Evolutionary conservation across 2,888 invertebrate genomes (phyloP).

Genomic region (Stenchaetothrips biformis): DNA sequence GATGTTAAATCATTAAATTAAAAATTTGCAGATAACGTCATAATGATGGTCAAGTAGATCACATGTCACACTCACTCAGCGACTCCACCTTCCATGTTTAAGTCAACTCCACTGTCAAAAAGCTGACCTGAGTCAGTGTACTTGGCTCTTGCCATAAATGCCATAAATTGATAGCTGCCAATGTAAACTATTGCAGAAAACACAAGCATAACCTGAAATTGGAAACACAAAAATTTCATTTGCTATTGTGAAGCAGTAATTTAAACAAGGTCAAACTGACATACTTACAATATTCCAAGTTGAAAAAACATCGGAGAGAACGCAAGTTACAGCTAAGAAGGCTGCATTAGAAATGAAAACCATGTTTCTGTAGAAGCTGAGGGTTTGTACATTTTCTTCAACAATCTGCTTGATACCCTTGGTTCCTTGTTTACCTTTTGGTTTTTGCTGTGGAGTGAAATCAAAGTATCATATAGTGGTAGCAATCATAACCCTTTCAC

Average conservation of each 20-base stretch:
- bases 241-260: neutral
- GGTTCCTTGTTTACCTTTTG: constrained; percentile 81
- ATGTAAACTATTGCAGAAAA: constrained; percentile 50
- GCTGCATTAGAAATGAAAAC: constrained; percentile 61
- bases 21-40: neutral
- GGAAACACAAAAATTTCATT: neutral
- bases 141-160: constrained; percentile 67
- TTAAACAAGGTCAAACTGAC: neutral
- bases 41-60: neutral
- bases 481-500: neutral
- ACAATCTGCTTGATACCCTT: constrained; percentile 95
- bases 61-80: constrained; percentile 71
- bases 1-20: neutral
- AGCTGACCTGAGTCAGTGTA: constrained; percentile 70
- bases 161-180: constrained; percentile 69
- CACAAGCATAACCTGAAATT: constrained; percentile 48
- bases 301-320: constrained; percentile 60
- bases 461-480: neutral
- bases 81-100: constrained; percentile 95
- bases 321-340: constrained; percentile 57
- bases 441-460: constrained; percentile 36
- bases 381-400: constrained; percentile 82
- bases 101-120: constrained; percentile 83
- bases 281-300: constrained; percentile 62
- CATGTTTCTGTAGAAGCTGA: constrained; percentile 85